Evolutionary conservation across 2,797 vertebrate genomes (phyloP).

Genomic region (Propithecus perrieri): DNA sequence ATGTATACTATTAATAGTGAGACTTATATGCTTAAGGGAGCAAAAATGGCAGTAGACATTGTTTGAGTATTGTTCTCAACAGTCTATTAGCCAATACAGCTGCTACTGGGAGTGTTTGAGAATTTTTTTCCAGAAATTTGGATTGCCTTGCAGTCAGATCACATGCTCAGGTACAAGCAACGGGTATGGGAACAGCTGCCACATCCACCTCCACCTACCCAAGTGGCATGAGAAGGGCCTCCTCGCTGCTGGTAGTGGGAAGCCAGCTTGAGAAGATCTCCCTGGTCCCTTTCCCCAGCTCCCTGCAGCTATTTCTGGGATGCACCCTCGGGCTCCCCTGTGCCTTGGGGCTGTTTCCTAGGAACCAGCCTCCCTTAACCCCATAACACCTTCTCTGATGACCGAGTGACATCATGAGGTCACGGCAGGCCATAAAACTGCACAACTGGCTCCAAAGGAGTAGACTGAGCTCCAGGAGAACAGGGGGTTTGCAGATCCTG

Average conservation of each 20-base stretch:
- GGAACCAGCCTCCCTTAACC: conserved; percentile 72
- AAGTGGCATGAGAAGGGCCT: neutral
- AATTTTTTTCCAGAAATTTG: accelerated
- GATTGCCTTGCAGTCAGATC: conserved; percentile 15
- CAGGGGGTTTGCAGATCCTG: conserved; percentile 68
- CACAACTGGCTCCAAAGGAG: neutral
- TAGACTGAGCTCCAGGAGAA: conserved; percentile 43
- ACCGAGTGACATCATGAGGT: conserved; percentile 76
- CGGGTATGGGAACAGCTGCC: neutral
- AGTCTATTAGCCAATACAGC: neutral
- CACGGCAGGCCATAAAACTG: conserved; percentile 77
- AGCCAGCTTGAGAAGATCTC: neutral
- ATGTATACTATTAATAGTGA: accelerated
- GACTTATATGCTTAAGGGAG: neutral
- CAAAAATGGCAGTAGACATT: neutral
- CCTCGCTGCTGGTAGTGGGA: neutral
- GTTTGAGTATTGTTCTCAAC: neutral
- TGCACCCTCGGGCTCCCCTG: neutral
- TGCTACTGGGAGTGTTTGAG: neutral
- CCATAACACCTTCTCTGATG: conserved; percentile 40
- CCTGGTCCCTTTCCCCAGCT: neutral
- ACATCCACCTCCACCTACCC: conserved; percentile 16
- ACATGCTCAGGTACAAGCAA: conserved; percentile 50
- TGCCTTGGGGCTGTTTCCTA: conserved; percentile 69
- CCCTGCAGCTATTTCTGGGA: conserved; percentile 38